Evolutionary conservation across 2,113 vertebrate species (phyloP), one percentile per base, ranked within the genome.

Genomic region (Rhynchopsitta pachyrhyncha): DNA sequence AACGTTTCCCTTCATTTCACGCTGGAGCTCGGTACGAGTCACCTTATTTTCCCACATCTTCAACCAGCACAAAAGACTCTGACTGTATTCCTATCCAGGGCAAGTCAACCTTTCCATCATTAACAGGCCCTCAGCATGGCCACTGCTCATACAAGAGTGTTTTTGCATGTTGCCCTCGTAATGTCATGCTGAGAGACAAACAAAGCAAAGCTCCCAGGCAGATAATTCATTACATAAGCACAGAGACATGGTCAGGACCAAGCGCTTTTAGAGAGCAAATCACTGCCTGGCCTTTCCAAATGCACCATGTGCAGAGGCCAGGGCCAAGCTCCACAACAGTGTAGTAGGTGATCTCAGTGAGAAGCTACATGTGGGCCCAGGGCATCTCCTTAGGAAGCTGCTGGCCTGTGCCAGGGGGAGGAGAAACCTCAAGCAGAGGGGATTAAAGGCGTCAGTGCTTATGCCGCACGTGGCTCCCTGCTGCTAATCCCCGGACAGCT

Each of bases 401-500:
- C 73, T 71, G 57, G 74, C 77, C 66, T 16, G 22, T 77, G 83
- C 60, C 89, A 74, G 42, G 24, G 23, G n/a, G 11, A 83, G 46
- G 37, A 55, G 41, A 84, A 35, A 19, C 74, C 69, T 73, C 90
- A 62, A 6, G 2, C 60, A 22, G 24, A 66, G 5, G 2, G 35
- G 27, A 83, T 10, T 91, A 59, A 35, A 59, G 57, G 84, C 83
- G 22, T 95, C 96, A 95, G 84, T 9, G 6, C 37, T 70, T 76
- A 88, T 14, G 17, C 17, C 4, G 53, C 63, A 86, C 0, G 0
- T 4, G 3, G 74, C 89, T 91, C 86, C 83, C 44, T 24, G 66
- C 70, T 89, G 93, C 83, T 95, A 93, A 92, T 92, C 86, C 81
- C 63, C 0, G 0, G 31, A 86, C 90, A 96, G 95, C 88, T 92